Evolutionary conservation across 1,140 invertebrate species (phyloP), one percentile per base, ranked within the genome.

Genomic region (Spodoptera litura): DNA sequence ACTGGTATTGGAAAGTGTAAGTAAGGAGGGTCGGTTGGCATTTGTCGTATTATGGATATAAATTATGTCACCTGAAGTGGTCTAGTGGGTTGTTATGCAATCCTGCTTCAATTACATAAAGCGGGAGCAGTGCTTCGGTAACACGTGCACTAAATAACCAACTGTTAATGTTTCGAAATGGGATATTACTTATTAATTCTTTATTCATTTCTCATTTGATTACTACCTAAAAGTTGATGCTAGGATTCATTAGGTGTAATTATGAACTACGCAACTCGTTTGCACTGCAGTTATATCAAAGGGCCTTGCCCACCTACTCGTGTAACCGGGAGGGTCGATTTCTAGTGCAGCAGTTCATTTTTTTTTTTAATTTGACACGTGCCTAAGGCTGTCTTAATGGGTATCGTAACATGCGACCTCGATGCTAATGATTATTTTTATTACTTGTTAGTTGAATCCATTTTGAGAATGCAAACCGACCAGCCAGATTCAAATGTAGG

Each of bases 1-100:
- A 75, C 75, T 56, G 61, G 64, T 78, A 70, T 70, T 78, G 76
- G 64, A 78, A 70, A 78, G 64, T 70, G 55, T 68, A 68, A 68
- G 52, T 56, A 31, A 4, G 31, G 13, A 53, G 25, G 55, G 20
- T 52, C 35, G 12, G 35, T 66, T 75, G 61, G 38, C 55, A 59
- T 78, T 70, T 70, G 49, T 78, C 64, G 44, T 49, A 61, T 59
- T 61, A 61, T 78, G 38, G 15, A 58, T 61, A 71, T 70, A 70
- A 78, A 78, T 78, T 71, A 59, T 70, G 76, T 78, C 76, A 61
- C 62, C 62, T 68, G 35, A 44, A 44, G 38, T 44, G 38, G 38
- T 15, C 12, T 11, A 49, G 61, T 31, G 38, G 53, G 8, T 25
- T 35, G 64, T 78, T 78, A 78, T 59, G 76, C 55, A 78, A 78